A percentile compares a stretch with the other conserved stretches of the same genome.
These are phyloP conservation scores for Dolichoris vasculosae DNA, from an alignment of 1,140 invertebrate genomes.

Conservation along the genomic window DNA sequence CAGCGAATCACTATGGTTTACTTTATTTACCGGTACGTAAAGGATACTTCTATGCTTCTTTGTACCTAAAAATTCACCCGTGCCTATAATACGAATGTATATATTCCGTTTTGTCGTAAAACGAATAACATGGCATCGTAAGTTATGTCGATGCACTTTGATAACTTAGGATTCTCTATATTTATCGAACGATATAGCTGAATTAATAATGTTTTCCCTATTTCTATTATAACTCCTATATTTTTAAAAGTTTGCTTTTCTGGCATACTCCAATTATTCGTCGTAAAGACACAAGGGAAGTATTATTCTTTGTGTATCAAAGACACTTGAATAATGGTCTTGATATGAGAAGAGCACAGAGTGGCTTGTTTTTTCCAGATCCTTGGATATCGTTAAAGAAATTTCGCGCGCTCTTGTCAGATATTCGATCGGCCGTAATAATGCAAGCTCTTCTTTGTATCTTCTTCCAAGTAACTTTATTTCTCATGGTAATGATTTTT, in stretches of 20 bases:
- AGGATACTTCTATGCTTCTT: conserved; percentile 15
- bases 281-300: conserved; percentile 33
- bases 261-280: conserved; percentile 34
- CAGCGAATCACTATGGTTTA: conserved; percentile 32
- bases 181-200: conserved; percentile 18
- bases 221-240: neutral
- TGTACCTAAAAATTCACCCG: neutral
- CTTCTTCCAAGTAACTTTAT: conserved; percentile 5
- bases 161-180: conserved; percentile 11
- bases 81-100: conserved; percentile 41
- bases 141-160: conserved; percentile 20
- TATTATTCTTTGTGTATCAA: conserved; percentile 46
- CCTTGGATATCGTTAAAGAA: conserved; percentile 68
- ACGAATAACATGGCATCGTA: neutral
- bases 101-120: conserved; percentile 40
- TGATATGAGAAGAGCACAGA: conserved; percentile 33
- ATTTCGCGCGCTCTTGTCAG: conserved; percentile 68
- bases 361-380: conserved; percentile 57
- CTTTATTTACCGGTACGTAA: conserved; percentile 47
- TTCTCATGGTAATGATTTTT: neutral
- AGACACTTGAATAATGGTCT: conserved; percentile 49
- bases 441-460: conserved; percentile 37
- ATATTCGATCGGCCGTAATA: conserved; percentile 64
- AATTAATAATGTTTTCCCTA: conserved; percentile 34
- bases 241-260: conserved; percentile 33